Percentiles rank a stretch among this genome's conserved stretches.
phyloP scores from a whole-genome alignment of 2,888 invertebrate genomes.

The Pammene aurita region DNA sequence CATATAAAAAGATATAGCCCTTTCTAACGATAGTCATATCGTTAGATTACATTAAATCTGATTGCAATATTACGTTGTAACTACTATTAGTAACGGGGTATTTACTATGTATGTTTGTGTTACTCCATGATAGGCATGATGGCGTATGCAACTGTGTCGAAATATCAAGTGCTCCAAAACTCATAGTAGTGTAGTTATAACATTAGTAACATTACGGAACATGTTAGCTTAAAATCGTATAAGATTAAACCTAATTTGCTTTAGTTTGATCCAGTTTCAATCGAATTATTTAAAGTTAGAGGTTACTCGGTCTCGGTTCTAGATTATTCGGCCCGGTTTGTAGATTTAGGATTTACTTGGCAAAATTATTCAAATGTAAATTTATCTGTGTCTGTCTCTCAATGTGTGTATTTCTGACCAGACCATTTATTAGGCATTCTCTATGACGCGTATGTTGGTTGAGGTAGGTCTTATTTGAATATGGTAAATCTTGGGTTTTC shows the following conservation, averaged over 20 bases:
- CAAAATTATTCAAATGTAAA: background rate
- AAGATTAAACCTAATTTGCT: background rate
- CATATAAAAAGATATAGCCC: background rate
- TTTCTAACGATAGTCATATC: conserved; percentile 1
- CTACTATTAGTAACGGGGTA: too few relatives aligned
- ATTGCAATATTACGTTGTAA: background rate
- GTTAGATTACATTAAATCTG: conserved; percentile 7
- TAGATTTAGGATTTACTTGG: background rate
- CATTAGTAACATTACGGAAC: too few relatives aligned
- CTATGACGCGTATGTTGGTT: background rate
- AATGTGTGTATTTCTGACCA: background rate
- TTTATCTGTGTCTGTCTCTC: background rate
- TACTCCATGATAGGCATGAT: too few relatives aligned
- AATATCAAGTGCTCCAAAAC: too few relatives aligned
- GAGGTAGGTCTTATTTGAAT: background rate
- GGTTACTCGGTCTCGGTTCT: background rate
- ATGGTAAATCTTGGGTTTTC: too few relatives aligned
- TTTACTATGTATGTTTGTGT: too few relatives aligned
- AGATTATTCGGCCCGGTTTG: background rate
- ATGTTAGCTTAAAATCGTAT: too few relatives aligned
- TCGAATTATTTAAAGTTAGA: background rate
- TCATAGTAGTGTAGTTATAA: too few relatives aligned
- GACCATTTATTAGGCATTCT: background rate
- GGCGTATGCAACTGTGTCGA: too few relatives aligned
- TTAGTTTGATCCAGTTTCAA: conserved; percentile 11